Percentiles rank a stretch among this genome's conserved stretches.
phyloP scores from a whole-genome alignment of 2,797 vertebrate genomes.

The Lutjanus campechanus region DNA sequence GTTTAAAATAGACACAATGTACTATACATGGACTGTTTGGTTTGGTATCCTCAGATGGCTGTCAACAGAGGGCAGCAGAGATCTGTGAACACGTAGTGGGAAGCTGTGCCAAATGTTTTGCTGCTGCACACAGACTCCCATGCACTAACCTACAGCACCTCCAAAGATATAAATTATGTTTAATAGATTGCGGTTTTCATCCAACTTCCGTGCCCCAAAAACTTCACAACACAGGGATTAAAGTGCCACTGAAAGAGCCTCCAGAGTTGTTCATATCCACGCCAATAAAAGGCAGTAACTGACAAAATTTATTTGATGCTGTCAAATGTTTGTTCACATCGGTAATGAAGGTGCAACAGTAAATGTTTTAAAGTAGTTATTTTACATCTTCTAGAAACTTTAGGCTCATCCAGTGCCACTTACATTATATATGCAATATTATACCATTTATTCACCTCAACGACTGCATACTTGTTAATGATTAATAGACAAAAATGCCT shows the following conservation, averaged over 20 bases:
- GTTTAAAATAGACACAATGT: background rate
- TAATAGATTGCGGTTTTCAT: background rate
- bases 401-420: background rate
- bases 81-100: constrained; percentile 1
- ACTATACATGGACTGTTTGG: background rate
- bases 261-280: background rate
- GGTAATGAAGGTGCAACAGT: background rate
- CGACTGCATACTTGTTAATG: no score
- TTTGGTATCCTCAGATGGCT: background rate
- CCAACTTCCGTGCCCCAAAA: background rate
- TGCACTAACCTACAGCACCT: background rate
- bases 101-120: background rate
- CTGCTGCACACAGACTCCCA: background rate
- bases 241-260: background rate
- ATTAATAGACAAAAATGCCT: no score
- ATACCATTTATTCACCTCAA: no score
- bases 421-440: background rate
- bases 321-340: background rate
- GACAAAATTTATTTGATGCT: background rate
- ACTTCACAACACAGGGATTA: background rate
- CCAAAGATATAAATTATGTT: background rate
- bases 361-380: background rate
- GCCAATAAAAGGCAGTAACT: background rate
- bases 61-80: constrained; percentile 78
- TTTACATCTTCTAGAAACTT: no score